These are phyloP conservation scores for Scopus umbretta DNA, from an alignment of 2,113 vertebrate genomes.

Conservation along the genomic window DNA sequence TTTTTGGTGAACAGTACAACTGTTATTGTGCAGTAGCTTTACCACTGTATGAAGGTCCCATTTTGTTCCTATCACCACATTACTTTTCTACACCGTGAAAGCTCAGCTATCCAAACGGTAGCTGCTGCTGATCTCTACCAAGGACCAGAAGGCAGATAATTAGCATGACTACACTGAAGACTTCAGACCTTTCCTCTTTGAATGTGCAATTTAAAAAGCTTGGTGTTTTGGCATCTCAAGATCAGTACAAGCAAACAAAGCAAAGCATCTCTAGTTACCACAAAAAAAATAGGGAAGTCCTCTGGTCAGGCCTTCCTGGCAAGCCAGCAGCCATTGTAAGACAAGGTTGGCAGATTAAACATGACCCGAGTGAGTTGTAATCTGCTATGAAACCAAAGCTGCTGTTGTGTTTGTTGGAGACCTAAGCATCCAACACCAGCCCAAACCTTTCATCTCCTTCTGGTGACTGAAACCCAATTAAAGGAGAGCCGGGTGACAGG, in stretches of 20 bases:
- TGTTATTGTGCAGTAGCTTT: neutral
- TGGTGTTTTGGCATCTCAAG: neutral
- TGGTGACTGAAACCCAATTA: constrained; percentile 66
- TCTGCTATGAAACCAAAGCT: constrained; percentile 8
- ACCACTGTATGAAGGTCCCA: neutral
- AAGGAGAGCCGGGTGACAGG: constrained; percentile 26
- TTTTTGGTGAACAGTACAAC: neutral
- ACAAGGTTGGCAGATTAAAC: neutral
- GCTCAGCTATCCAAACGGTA: neutral
- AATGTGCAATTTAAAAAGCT: neutral
- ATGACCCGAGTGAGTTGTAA: neutral
- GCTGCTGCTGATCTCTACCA: neutral
- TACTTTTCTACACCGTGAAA: neutral
- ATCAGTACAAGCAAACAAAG: neutral
- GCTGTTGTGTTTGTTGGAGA: neutral
- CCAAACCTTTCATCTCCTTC: constrained; percentile 5
- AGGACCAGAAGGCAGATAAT: neutral
- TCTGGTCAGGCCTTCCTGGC: neutral
- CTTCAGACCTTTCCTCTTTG: neutral
- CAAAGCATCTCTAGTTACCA: neutral
- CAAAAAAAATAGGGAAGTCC: neutral
- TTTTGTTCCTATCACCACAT: neutral
- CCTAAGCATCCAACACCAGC: neutral
- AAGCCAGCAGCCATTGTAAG: neutral
- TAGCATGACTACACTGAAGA: neutral